Evolutionary conservation across 64 coral and sea anemone species (phyloP).

Genomic region (Actinia equina): DNA sequence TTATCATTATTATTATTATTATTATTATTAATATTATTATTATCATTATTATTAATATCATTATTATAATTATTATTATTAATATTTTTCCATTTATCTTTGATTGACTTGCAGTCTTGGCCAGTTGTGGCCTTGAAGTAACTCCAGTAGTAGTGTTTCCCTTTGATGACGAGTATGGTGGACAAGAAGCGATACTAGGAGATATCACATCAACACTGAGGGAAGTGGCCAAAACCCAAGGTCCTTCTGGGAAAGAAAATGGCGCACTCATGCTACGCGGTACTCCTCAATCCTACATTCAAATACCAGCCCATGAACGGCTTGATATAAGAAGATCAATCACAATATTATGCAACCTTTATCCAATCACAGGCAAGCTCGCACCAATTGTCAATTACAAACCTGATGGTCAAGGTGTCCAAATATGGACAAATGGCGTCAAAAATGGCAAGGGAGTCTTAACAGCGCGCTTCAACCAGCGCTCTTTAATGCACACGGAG

Average conservation of each 20-base stretch:
- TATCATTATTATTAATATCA: too few species aligned
- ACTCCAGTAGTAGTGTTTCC: constrained; percentile 66
- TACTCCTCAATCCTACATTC: constrained; percentile 48
- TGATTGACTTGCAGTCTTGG: not conserved
- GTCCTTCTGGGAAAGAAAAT: constrained; percentile 27
- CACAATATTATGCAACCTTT: constrained; percentile 48
- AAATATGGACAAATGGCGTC: constrained; percentile 24
- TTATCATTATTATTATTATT: too few species aligned
- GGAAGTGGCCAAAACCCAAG: constrained; percentile 3
- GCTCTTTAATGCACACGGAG: not conserved
- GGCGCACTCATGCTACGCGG: constrained; percentile 43
- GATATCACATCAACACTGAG: constrained; percentile 20
- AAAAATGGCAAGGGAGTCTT: constrained; percentile 9
- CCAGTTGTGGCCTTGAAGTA: constrained; percentile 38
- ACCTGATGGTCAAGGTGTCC: constrained; percentile 36
- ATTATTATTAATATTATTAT: not conserved
- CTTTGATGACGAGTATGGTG: constrained; percentile 34
- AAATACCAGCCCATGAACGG: constrained; percentile 33
- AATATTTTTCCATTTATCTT: not conserved
- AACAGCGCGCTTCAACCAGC: constrained; percentile 31
- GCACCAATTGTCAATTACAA: constrained; percentile 71
- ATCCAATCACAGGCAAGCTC: constrained; percentile 16
- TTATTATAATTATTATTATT: too few species aligned
- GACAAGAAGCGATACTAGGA: constrained; percentile 35
- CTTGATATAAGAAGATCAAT: constrained; percentile 53